Evolutionary conservation across 2,113 vertebrate species (phyloP).

Genomic region (human (Homo sapiens)): GRCh38 chr3:178804501-178805000

Average conservation of each 20-base stretch:
- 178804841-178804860: not conserved
- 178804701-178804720: not conserved
- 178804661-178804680: not conserved
- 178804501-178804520: not conserved
- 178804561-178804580: conserved; percentile 19
- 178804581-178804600: conserved; percentile 11
- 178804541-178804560: conserved; percentile 35
- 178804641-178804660: not conserved
- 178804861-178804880: conserved; percentile 1
- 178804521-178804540: conserved; percentile 13
- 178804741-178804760: not conserved
- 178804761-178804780: not conserved
- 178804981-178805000: conserved; percentile 7
- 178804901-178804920: not conserved
- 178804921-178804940: conserved; percentile 1
- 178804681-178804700: conserved; percentile 1
- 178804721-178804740: not conserved
- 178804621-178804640: not conserved
- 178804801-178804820: not conserved
- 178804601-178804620: not conserved
- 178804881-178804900: not conserved
- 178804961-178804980: not conserved
- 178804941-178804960: not conserved
- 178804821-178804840: not conserved
- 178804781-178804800: not conserved